A percentile compares a stretch with the other conserved stretches of the same genome.
phyloP scores from a whole-genome alignment of 2,113 vertebrate species.

The Hippocampus zosterae region DNA sequence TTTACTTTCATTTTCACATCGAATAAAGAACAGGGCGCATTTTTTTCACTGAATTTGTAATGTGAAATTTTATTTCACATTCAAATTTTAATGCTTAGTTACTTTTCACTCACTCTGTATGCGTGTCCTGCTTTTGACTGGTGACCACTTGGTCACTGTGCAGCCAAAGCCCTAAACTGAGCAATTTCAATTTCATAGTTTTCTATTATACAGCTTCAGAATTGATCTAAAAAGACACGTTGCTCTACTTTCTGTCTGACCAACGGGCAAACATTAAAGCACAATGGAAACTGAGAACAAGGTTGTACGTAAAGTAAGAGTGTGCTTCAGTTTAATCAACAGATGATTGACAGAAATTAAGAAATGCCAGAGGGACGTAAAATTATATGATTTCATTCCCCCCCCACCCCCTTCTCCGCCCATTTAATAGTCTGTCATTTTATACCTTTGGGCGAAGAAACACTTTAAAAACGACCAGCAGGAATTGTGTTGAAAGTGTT shows the following conservation, averaged over 20 bases:
- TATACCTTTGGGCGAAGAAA: slow-evolving; percentile 7
- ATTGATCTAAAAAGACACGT: background rate
- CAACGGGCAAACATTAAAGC: background rate
- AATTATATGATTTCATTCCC: slow-evolving; percentile 26
- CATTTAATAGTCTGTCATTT: slow-evolving; percentile 9
- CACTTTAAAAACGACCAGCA: slow-evolving; percentile 1
- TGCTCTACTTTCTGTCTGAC: slow-evolving; percentile 4
- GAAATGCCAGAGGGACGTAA: slow-evolving; percentile 29
- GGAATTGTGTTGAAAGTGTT: slow-evolving; percentile 14
- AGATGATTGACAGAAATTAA: slow-evolving; percentile 17
- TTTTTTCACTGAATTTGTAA: no score
- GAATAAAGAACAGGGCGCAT: no score
- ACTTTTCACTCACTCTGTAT: no score
- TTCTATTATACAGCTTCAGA: background rate
- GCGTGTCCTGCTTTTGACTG: no score
- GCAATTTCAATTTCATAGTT: no score
- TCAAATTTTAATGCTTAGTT: no score
- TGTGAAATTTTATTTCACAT: no score
- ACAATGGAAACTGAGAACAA: slow-evolving; percentile 3
- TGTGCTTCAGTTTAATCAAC: slow-evolving; percentile 1
- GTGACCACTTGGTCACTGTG: no score
- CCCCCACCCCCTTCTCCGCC: background rate
- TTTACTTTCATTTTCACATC: no score
- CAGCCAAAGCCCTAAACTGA: no score
- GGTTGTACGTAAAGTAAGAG: slow-evolving; percentile 4